Conservation (phyloP, 2,113 vertebrate genomes). For the Eurypyga helias region DNA sequence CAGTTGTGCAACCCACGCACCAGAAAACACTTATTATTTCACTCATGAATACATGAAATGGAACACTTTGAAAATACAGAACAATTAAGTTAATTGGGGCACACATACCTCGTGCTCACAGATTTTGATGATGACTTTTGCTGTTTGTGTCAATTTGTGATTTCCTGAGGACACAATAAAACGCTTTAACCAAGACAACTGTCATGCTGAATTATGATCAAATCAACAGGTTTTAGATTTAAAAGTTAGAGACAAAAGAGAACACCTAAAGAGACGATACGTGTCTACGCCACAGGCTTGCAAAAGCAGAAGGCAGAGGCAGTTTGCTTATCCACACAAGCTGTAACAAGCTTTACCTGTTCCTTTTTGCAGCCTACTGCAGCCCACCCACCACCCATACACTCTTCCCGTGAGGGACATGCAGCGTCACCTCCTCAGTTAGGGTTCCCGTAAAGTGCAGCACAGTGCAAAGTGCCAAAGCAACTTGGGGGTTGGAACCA, state of each 20-base stretch:
- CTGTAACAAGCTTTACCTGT: background rate
- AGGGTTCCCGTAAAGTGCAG: background rate
- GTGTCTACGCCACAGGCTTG: background rate
- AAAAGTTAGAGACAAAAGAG: background rate
- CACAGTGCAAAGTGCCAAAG: background rate
- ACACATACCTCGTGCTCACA: slow-evolving; percentile 96
- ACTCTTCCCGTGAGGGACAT: background rate
- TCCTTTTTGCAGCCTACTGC: background rate
- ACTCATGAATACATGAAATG: background rate
- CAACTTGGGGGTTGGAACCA: background rate
- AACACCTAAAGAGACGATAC: background rate
- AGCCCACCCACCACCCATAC: background rate
- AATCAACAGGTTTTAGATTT: background rate
- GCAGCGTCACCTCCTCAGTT: background rate
- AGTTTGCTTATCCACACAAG: background rate
- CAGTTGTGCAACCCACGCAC: background rate
- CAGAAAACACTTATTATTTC: background rate
- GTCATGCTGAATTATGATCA: background rate
- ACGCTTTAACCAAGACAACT: slow-evolving; percentile 19
- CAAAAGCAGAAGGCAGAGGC: background rate
- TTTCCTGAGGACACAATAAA: slow-evolving; percentile 83
- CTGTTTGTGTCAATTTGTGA: slow-evolving; percentile 98
- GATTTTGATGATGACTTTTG: slow-evolving; percentile 98
- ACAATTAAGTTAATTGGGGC: background rate
- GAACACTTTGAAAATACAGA: background rate